Percentiles rank a stretch among this genome's conserved stretches.
Evolutionary conservation across 2,888 invertebrate genomes (phyloP).

Genomic region (Lypha dubia): DNA sequence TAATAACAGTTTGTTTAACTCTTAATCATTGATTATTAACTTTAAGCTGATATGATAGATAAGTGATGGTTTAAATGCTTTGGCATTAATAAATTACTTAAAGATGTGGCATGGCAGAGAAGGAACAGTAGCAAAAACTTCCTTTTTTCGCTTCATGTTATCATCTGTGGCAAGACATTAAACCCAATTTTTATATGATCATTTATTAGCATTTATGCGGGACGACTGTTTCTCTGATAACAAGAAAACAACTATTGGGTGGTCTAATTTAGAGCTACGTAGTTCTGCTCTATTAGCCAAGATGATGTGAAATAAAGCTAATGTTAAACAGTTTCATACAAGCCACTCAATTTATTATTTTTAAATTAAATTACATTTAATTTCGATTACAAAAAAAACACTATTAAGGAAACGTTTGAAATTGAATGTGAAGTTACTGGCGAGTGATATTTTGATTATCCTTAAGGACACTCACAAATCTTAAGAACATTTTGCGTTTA

Average conservation of each 20-base stretch:
- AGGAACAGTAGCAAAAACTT: slow-evolving; percentile 34
- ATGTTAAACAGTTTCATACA: slow-evolving; percentile 26
- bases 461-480: slow-evolving; percentile 2
- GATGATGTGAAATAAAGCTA: not conserved
- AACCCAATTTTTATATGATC: slow-evolving; percentile 19
- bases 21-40: slow-evolving; percentile 61
- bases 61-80: slow-evolving; percentile 49
- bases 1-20: slow-evolving; percentile 66
- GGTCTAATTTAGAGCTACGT: slow-evolving; percentile 46
- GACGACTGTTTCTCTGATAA: slow-evolving; percentile 44
- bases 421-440: slow-evolving; percentile 10
- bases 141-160: not conserved
- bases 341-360: not conserved
- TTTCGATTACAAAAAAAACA: slow-evolving; percentile 36
- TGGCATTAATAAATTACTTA: not conserved
- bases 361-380: slow-evolving; percentile 39
- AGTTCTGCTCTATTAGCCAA: not conserved
- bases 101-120: not conserved
- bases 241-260: slow-evolving; percentile 38
- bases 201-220: slow-evolving; percentile 42
- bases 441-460: not conserved
- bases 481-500: not conserved
- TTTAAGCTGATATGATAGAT: slow-evolving; percentile 66
- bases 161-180: slow-evolving; percentile 20
- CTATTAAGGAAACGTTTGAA: slow-evolving; percentile 25